Conservation (phyloP, 2,113 vertebrate genomes). For the Melanostigma gelatinosum region DNA sequence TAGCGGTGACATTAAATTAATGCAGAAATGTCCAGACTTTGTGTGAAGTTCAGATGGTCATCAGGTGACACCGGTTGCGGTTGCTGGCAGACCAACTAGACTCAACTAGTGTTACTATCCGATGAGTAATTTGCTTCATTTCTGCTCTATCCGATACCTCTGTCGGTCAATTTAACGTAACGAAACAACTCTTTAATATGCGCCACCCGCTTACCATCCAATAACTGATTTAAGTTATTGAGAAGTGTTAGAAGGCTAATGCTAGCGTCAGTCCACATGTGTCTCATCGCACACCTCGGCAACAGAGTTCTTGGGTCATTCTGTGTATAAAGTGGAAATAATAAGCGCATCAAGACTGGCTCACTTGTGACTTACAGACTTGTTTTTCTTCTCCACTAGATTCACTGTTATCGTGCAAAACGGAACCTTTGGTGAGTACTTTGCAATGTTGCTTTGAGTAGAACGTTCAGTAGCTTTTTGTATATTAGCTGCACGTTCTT, state of each 20-base stretch:
- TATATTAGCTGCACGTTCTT: background rate
- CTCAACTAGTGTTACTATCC: background rate
- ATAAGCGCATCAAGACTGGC: background rate
- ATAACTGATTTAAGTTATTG: conserved; percentile 34
- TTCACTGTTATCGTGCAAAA: conserved; percentile 86
- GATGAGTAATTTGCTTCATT: background rate
- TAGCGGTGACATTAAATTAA: too few relatives aligned
- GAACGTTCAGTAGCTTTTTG: background rate
- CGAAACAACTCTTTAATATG: background rate
- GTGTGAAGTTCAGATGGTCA: conserved; percentile 1
- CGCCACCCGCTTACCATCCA: background rate
- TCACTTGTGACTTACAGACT: background rate
- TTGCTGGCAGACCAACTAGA: background rate
- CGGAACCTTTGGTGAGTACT: conserved; percentile 84
- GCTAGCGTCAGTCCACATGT: conserved; percentile 39
- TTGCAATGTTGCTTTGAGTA: background rate
- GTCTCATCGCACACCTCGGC: background rate
- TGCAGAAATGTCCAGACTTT: background rate
- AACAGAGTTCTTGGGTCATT: background rate
- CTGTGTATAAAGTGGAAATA: background rate
- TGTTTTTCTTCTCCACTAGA: conserved; percentile 63
- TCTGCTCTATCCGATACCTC: background rate
- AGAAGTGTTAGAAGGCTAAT: conserved; percentile 54
- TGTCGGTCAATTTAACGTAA: background rate
- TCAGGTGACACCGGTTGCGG: conserved; percentile 58